phyloP scores from a whole-genome alignment of 2,888 invertebrate species.

The Ganaspis brasiliensis region DNA sequence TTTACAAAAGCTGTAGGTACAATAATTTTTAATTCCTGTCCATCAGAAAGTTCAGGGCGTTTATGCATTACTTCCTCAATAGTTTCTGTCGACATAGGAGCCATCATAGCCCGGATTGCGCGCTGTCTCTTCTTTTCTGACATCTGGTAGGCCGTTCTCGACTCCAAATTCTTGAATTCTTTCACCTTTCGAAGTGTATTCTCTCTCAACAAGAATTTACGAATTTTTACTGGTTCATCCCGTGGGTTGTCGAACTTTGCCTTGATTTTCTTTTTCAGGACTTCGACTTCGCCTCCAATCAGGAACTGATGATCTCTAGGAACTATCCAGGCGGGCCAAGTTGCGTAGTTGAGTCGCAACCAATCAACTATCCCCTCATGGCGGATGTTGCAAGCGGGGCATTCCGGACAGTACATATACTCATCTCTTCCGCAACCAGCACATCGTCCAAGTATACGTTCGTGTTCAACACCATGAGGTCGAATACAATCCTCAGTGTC shows the following conservation, averaged over 20 bases:
- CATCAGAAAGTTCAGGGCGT: no score
- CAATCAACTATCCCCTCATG: constrained; percentile 51
- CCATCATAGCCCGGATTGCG: no score
- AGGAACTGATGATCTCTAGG: constrained; percentile 48
- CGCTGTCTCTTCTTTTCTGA: no score
- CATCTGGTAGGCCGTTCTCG: no score
- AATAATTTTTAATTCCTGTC: no score
- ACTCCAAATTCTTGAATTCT: no score
- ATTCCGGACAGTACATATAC: constrained; percentile 48
- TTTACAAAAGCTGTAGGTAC: no score
- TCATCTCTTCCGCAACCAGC: constrained; percentile 23
- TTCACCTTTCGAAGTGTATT: no score
- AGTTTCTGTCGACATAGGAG: no score
- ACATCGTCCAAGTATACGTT: background rate
- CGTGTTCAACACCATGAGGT: background rate
- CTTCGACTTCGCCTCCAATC: constrained; percentile 24
- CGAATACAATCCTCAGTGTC: background rate
- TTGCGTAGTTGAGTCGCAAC: constrained; percentile 51
- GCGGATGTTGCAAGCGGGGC: constrained; percentile 52
- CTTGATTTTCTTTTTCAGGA: background rate
- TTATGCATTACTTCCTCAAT: no score
- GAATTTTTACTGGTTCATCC: background rate
- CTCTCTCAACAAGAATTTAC: background rate
- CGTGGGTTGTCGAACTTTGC: background rate
- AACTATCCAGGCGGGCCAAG: constrained; percentile 46